Evolutionary conservation across 1,140 invertebrate genomes (phyloP), one percentile per base, ranked within the genome.

Genomic region (Pseudomyrmex sp.): DNA sequence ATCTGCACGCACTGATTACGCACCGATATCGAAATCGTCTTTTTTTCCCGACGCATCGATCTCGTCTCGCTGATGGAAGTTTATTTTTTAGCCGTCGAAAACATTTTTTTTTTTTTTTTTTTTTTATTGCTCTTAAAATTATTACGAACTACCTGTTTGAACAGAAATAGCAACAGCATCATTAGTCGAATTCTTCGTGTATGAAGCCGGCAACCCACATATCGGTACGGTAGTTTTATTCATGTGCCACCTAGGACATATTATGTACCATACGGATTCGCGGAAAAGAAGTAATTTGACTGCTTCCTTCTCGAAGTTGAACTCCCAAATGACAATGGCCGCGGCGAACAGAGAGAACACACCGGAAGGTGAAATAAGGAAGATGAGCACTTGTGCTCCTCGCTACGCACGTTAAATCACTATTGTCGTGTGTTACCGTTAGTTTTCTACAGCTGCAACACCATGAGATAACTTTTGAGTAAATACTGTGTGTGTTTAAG

Each of bases 181-280:
- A 91, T 92, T 91, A 92, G 56, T n/a, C n/a, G 86, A 89, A 23
- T 85, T 76, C 69, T 62, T 91, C 84, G 84, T 85, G 89, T 92
- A 90, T 91, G 80, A 91, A 92, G 84, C 70, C 82, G 79, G 83
- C 72, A 89, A 92, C 90, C 90, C 85, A 91, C 80, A 89, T 89
- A 84, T 86, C 61, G 66, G 20, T 62, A 73, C 13, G 56, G 74
- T 63, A 83, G 70, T 89, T 89, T 85, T 85, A 91, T 90, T 91
- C 83, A 89, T 59, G 61, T 85, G 79, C 65, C 83, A 85, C 26
- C 18, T 80, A 58, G 75, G 75, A 69, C n/a, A 23, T 69, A 86
- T 82, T 56, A 35, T 7, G 35, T 35, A 73, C 20, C 18, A 1
- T 18, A 75, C 80, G 76, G n/a, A 68, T 83, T 87, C 15, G 10